These are phyloP conservation scores for Pelagia noctiluca DNA, from an alignment of 30 jellyfish, hydroid and myxozoan species.

Conservation along the genomic window DNA sequence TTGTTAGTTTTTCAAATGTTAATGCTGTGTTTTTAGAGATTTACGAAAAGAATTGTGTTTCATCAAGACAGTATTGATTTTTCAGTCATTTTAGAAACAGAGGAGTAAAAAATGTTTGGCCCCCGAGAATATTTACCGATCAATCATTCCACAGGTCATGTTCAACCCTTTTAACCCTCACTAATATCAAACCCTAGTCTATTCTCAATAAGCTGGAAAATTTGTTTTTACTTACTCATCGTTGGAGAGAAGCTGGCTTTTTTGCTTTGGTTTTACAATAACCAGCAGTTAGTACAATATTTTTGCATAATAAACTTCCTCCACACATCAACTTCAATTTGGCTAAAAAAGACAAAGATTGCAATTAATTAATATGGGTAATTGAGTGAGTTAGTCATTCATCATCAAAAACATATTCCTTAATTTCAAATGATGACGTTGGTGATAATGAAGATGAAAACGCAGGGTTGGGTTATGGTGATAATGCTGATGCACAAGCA, in stretches of 20 bases:
- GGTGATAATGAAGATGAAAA: not conserved
- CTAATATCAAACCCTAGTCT: not conserved
- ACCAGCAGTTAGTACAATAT: conserved; percentile 68
- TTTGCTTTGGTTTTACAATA: not conserved
- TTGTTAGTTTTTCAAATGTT: no score
- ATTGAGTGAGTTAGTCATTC: not conserved
- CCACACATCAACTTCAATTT: conserved; percentile 41
- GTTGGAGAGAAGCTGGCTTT: not conserved
- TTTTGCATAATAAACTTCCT: conserved; percentile 49
- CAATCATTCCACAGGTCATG: not conserved
- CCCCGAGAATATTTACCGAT: not conserved
- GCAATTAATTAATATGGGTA: not conserved
- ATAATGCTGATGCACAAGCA: not conserved
- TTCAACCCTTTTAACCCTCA: not conserved
- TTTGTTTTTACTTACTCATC: not conserved
- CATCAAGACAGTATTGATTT: no score
- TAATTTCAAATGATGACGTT: not conserved
- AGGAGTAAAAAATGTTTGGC: not conserved
- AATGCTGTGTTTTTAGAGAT: no score
- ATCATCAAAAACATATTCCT: not conserved
- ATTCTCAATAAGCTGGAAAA: not conserved
- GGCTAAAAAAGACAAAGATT: not conserved
- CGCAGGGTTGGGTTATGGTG: not conserved
- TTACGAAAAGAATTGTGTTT: no score
- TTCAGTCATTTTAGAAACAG: no score